A percentile compares a stretch with the other conserved stretches of the same genome.
Conservation (phyloP, 23 tunicate genomes). For the Trididemnum clinides region DNA sequence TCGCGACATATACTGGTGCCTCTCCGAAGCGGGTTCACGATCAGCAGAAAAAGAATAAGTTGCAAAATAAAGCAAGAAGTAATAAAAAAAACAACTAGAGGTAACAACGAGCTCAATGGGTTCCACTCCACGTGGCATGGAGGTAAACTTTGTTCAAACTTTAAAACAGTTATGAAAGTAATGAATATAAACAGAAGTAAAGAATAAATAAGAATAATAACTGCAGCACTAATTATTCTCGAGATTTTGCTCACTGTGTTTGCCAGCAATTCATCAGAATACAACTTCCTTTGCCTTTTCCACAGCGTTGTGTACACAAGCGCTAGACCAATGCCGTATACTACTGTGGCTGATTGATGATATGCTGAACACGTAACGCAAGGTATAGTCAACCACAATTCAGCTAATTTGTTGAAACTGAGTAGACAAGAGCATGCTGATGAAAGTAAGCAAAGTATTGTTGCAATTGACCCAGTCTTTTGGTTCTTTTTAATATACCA, state of each 20-base stretch:
- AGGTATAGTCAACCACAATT: constrained; percentile 13
- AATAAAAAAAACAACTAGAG: constrained; percentile 23
- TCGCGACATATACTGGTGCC: neutral
- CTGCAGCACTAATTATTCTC: neutral
- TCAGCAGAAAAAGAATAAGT: constrained; percentile 1
- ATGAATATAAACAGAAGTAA: constrained; percentile 15
- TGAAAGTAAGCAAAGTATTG: constrained; percentile 5
- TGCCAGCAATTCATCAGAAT: neutral
- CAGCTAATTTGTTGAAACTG: neutral
- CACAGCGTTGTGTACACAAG: constrained; percentile 27
- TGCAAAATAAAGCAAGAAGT: constrained; percentile 19
- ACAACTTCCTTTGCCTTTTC: constrained; percentile 17
- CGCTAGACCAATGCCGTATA: constrained; percentile 20
- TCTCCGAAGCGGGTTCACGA: constrained; percentile 26
- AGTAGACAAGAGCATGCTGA: neutral
- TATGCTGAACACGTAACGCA: neutral
- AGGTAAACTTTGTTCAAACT: neutral
- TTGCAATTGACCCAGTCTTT: neutral
- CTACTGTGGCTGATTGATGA: constrained; percentile 6
- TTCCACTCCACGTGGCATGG: constrained; percentile 27
- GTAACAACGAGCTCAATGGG: constrained; percentile 17
- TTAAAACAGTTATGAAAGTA: constrained; percentile 2
- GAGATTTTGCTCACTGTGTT: constrained; percentile 4
- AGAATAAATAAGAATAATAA: constrained; percentile 14
- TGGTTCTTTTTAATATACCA: neutral